Base-by-base conservation (phyloP, 2,888 invertebrate species). In the Cactoblastis cactorum region DNA sequence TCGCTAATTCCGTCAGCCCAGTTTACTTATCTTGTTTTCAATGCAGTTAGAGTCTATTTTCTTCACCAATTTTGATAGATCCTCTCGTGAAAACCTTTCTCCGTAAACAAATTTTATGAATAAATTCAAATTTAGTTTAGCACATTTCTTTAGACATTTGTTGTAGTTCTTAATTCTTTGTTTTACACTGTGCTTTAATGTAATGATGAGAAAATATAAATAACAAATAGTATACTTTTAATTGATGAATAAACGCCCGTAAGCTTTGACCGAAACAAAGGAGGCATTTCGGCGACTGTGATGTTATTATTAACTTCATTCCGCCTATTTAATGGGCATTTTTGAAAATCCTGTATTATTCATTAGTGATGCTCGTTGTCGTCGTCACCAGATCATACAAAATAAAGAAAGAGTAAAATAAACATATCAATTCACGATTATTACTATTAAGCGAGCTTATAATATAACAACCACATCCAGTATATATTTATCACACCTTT, bases 341-440 rank as follows among this genome's bases (percentile, higher is more conserved):
- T 77, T 79, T 73, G 64, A 75, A 75, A 76, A 74, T 66, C 67
- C 61, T 69, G 67, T 69, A 70, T 74, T 76, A 79, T 82, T 85
- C 80, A 84, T 85, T 84, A 84, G 79, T 67, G 49, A 39, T 22
- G 41, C 49, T 49, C 49, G 39, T 15, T 41, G 33, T 49, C 49
- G 39, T 18, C 19, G 32, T 37, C 37, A 17, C 15, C 28, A 6
- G 35, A 35, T 24, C 9, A 8, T 3, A 28, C 14, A 24, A 24
- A 43, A 37, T 37, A 17, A 14, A 9, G 9, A 37, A 17, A 37
- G 2, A 12, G 14, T 17, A 37, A 2, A 37, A 15, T 35, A 5
- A 6, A 35, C 35, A n/a, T n/a, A n/a, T 8, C 22, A 6, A 9
- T 1, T 22, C 3, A 28, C 8, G 3, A 6, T 28, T 9, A 28